Evolutionary conservation across 2,888 invertebrate species (phyloP).

Genomic region (Lydus trimaculatus): DNA sequence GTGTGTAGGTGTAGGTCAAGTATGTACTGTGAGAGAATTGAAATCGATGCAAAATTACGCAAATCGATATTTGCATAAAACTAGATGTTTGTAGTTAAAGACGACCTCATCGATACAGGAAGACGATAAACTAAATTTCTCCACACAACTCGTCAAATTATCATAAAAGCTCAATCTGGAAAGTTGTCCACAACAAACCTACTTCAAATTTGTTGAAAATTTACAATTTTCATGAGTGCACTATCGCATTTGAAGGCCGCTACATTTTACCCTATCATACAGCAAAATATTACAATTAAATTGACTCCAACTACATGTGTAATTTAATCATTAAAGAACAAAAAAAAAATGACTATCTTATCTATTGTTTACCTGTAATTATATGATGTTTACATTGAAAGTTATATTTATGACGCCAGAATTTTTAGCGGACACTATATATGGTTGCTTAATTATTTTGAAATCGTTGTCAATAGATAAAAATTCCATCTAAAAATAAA

Average conservation of each 20-base stretch:
- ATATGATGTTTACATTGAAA: not conserved
- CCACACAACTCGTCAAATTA: not conserved
- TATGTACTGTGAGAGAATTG: constrained; percentile 38
- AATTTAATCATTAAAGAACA: not conserved
- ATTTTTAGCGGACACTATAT: not conserved
- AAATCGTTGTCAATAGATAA: constrained; percentile 1
- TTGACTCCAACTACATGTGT: not conserved
- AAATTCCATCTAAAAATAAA: not conserved
- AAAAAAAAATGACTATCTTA: not conserved
- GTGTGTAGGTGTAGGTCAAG: constrained; percentile 37
- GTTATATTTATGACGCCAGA: constrained; percentile 5
- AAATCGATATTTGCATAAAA: constrained; percentile 23
- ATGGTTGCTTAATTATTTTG: not conserved
- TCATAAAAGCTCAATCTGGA: not conserved
- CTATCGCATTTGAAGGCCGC: no score
- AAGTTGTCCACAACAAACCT: no score
- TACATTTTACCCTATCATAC: not conserved
- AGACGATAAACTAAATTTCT: not conserved
- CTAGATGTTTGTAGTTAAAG: not conserved
- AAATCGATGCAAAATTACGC: constrained; percentile 27
- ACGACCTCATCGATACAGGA: constrained; percentile 2
- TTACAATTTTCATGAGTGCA: no score
- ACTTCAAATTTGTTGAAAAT: not conserved
- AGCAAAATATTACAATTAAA: not conserved
- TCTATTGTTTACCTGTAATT: constrained; percentile 7